Conservation (phyloP, 2,113 vertebrate species). For the Phrynocephalus versicolor region DNA sequence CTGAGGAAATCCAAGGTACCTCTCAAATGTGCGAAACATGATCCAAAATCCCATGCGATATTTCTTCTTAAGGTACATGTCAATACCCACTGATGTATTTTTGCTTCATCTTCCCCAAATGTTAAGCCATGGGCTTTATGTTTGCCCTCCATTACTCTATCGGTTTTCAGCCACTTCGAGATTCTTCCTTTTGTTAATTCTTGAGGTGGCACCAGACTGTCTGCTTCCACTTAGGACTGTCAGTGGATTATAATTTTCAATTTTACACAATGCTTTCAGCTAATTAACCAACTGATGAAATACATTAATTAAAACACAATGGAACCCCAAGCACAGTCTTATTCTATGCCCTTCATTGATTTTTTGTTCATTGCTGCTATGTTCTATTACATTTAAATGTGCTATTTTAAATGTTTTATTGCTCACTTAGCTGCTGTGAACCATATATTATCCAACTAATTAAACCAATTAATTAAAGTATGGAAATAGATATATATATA, state of each 20-base stretch:
- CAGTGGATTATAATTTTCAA: conserved; percentile 10
- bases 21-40: background rate
- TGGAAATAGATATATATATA: too few relatives aligned
- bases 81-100: background rate
- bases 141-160: conserved; percentile 12
- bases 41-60: background rate
- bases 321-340: background rate
- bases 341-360: background rate
- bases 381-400: conserved; percentile 13
- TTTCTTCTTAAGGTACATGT: background rate
- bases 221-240: conserved; percentile 12
- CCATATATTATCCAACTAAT: conserved; percentile 1
- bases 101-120: background rate
- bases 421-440: background rate
- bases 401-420: conserved; percentile 9
- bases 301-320: conserved; percentile 27
- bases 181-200: conserved; percentile 8
- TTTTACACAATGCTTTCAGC: conserved; percentile 9
- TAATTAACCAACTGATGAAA: conserved; percentile 20
- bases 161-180: conserved; percentile 31
- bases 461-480: background rate
- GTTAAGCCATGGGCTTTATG: conserved; percentile 32
- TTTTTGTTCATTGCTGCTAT: conserved; percentile 10
- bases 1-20: background rate
- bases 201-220: background rate